Conservation (phyloP, 2,888 invertebrate species). For the Steinernema scapterisci region DNA sequence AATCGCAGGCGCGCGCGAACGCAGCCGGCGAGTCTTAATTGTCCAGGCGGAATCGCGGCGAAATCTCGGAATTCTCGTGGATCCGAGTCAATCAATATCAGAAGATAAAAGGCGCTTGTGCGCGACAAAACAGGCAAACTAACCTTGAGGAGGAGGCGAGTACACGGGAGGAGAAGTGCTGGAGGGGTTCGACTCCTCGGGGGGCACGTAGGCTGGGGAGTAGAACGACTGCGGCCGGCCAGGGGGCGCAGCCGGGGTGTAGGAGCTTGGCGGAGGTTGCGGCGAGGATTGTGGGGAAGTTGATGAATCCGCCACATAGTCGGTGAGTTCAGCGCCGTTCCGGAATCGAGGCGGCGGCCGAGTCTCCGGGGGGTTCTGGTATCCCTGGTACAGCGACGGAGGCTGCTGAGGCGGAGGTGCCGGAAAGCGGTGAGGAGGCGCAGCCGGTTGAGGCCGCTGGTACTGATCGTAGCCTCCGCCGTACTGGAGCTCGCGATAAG, state of each 20-base stretch:
- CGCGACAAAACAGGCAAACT: background rate
- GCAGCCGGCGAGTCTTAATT: slow-evolving; percentile 11
- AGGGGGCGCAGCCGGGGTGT: background rate
- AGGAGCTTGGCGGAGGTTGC: background rate
- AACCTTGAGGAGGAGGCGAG: slow-evolving; percentile 20
- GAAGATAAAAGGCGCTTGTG: too few species aligned
- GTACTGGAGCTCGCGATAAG: background rate
- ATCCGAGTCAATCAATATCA: slow-evolving; percentile 7
- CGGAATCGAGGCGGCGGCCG: background rate
- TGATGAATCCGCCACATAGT: background rate
- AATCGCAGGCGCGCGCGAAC: slow-evolving; percentile 13
- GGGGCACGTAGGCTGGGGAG: slow-evolving; percentile 2
- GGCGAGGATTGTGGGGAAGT: background rate
- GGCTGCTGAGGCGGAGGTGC: slow-evolving; percentile 1
- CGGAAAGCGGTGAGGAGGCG: background rate
- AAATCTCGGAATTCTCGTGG: background rate
- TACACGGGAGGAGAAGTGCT: background rate
- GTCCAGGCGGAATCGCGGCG: slow-evolving; percentile 19
- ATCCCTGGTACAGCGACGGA: background rate
- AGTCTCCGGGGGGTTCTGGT: slow-evolving; percentile 5
- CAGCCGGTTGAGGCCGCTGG: slow-evolving; percentile 8
- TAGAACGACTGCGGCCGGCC: background rate
- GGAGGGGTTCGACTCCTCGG: background rate
- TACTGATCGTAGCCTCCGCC: slow-evolving; percentile 2
- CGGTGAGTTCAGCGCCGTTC: slow-evolving; percentile 13